phyloP scores from a whole-genome alignment of 2,797 vertebrate genomes.

The Falco rusticolus region DNA sequence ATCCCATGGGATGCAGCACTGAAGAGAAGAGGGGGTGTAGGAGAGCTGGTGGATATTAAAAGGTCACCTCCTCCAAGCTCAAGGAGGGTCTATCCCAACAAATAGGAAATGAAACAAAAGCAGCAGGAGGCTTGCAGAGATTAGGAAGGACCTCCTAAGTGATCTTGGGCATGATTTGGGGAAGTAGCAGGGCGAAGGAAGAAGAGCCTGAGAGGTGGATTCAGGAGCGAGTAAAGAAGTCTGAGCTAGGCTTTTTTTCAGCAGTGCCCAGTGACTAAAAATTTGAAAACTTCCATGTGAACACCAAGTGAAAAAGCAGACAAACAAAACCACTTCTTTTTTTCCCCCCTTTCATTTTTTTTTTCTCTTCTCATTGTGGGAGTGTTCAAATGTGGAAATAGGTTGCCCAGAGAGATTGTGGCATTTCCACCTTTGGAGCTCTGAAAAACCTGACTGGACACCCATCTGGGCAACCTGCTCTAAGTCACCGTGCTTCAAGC shows the following conservation, averaged over 20 bases:
- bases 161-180: background rate
- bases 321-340: too few species aligned
- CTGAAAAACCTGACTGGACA: background rate
- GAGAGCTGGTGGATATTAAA: background rate
- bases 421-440: background rate
- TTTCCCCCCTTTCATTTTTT: too few species aligned
- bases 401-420: background rate
- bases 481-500: background rate
- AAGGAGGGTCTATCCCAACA: background rate
- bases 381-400: background rate
- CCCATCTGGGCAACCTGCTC: background rate
- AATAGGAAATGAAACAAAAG: background rate
- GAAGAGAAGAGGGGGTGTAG: background rate
- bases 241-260: background rate
- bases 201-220: background rate
- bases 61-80: background rate
- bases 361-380: background rate
- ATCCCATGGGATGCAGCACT: background rate
- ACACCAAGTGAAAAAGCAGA: background rate
- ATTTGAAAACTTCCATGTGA: background rate
- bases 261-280: background rate
- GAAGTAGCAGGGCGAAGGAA: background rate
- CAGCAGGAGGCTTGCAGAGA: background rate
- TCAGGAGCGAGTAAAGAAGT: background rate
- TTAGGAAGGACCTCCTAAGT: background rate